Evolutionary conservation across 35 echinoderm and acorn worm genomes (phyloP), one percentile per base, ranked within the genome.

Genomic region (Anneissia japonica): DNA sequence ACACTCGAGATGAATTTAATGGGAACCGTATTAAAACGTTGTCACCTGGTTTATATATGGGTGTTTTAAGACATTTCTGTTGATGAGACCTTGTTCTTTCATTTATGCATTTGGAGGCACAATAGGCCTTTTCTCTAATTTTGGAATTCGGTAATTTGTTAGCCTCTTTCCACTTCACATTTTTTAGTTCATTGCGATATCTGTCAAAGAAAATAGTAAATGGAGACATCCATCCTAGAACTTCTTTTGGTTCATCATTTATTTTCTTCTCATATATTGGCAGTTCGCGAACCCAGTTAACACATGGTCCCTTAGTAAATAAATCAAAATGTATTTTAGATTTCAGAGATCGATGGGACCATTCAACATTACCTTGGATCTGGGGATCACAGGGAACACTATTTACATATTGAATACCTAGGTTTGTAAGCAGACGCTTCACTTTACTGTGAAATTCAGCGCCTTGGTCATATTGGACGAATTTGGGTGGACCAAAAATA

Each of bases 371-470:
- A 0, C 84, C 84, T 72, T 86, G 64, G 3, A 0, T 14, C 37
- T 82, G 43, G 7, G 84, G 84, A 77, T 86, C 72, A 77, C 77
- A 86, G 34, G 35, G 72, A 38, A 21, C 19, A 86, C 84, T 86
- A 10, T 30, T 36, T 12, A 86, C 6, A 26, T 37, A 29, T 6
- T 86, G 3, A 39, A 86, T 76, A 0, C 74, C 84, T 35, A 16
- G 30, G 33, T 10, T 37, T 35, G 16, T 40, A 31, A 86, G 38
- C 37, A 86, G 33, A 35, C 37, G 32, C 0, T 76, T 77, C 2
- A 86, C 84, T 76, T 6, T 23, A 12, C 76, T 31, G 2, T 14
- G 31, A 23, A 77, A 77, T 77, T 77, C 76, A 3, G 32, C 6
- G 23, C 76, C 76, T 34, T 37, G 32, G 30, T 77, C 76, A 23